A percentile compares a stretch with the other conserved stretches of the same genome.
phyloP scores from a whole-genome alignment of 2,797 vertebrate genomes.

The Hipposideros larvatus region DNA sequence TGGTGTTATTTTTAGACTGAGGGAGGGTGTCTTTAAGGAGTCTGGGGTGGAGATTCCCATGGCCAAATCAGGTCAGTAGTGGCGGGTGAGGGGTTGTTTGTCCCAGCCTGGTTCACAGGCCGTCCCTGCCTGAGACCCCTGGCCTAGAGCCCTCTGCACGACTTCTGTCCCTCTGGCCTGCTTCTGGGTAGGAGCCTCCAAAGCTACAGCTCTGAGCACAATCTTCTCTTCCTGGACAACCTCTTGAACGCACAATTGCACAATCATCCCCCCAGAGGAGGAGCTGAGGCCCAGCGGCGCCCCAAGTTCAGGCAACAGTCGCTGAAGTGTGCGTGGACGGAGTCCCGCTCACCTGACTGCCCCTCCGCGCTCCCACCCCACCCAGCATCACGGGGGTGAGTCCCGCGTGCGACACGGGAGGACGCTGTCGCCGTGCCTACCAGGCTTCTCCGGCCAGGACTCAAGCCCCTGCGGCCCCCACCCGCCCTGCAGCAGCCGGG shows the following conservation, averaged over 20 bases:
- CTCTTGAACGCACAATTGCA: rapidly evolving
- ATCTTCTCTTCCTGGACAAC: neutral
- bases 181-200: neutral
- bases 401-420: neutral
- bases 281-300: rapidly evolving
- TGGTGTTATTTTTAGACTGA: neutral
- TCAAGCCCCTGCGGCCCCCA: too few species aligned
- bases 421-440: neutral
- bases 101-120: neutral
- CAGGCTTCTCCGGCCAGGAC: neutral
- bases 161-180: rapidly evolving
- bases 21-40: too few species aligned
- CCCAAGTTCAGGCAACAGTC: rapidly evolving
- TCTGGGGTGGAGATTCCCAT: neutral
- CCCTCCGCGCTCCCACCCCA: neutral
- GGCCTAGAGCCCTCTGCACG: neutral
- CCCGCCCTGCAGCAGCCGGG: neutral
- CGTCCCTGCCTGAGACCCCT: neutral
- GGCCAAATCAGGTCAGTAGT: neutral
- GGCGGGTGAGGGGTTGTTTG: neutral
- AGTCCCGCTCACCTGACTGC: neutral
- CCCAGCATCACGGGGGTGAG: neutral
- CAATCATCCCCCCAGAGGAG: rapidly evolving
- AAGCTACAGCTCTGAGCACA: neutral
- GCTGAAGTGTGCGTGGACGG: rapidly evolving